Evolutionary conservation across 2,797 vertebrate species (phyloP).

Genomic region (Scyliorhinus canicula): DNA sequence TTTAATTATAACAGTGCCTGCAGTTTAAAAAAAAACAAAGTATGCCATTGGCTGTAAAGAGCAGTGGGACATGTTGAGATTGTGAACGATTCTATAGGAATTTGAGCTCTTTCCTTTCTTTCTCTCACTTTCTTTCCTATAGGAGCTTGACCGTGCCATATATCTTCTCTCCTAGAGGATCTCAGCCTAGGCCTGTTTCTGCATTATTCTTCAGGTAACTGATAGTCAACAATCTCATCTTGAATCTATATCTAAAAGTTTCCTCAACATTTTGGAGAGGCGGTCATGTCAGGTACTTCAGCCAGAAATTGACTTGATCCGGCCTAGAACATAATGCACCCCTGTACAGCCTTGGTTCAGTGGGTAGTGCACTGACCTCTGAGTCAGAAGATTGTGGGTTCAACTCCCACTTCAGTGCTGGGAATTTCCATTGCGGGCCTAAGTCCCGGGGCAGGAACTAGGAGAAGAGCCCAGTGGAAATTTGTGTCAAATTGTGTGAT

Average conservation of each 20-base stretch:
- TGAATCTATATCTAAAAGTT: not conserved
- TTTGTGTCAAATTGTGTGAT: too few species aligned
- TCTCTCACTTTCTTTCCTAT: not conserved
- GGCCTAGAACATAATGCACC: not conserved
- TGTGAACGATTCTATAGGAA: not conserved
- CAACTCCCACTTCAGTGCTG: too few species aligned
- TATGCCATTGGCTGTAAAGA: not conserved
- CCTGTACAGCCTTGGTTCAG: too few species aligned
- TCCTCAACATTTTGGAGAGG: not conserved
- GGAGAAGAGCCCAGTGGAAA: too few species aligned
- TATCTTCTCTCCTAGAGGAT: not conserved
- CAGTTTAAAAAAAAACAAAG: not conserved
- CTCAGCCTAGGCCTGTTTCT: not conserved
- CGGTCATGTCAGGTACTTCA: not conserved
- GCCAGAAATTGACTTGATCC: not conserved
- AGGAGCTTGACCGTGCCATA: not conserved
- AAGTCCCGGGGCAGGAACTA: too few species aligned
- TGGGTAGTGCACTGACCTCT: too few species aligned
- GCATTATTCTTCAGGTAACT: not conserved
- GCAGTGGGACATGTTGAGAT: not conserved
- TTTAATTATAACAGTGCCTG: not conserved
- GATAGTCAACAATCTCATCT: not conserved
- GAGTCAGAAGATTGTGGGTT: too few species aligned
- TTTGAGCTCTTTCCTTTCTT: not conserved
- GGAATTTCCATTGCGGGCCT: too few species aligned